phyloP scores from a whole-genome alignment of 2,888 invertebrate species.

The Epinotia ramella region DNA sequence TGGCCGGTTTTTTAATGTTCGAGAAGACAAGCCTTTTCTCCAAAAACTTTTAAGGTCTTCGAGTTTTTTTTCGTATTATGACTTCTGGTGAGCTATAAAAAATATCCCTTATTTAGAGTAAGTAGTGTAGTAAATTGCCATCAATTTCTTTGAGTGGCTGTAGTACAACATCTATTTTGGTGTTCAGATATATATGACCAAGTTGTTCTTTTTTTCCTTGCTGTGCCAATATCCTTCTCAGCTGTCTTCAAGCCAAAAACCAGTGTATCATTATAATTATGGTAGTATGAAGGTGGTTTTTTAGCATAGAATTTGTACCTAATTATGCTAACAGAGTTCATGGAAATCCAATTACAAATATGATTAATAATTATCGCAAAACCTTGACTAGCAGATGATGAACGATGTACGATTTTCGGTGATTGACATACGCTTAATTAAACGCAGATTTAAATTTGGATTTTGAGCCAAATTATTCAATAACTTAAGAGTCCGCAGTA shows the following conservation, averaged over 20 bases:
- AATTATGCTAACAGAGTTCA: conserved; percentile 10
- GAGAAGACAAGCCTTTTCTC: too few relatives aligned
- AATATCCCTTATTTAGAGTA: too few relatives aligned
- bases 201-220: neutral
- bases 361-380: conserved; percentile 26
- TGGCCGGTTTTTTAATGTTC: too few relatives aligned
- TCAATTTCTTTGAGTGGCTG: too few relatives aligned
- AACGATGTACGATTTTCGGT: neutral
- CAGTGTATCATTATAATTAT: neutral
- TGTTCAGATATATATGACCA: neutral
- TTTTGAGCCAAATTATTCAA: conserved; percentile 1
- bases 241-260: neutral
- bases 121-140: too few relatives aligned
- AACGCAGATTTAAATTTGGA: conserved; percentile 1
- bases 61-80: too few relatives aligned
- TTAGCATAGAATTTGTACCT: conserved; percentile 1
- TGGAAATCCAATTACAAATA: conserved; percentile 29
- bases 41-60: too few relatives aligned
- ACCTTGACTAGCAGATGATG: conserved; percentile 9
- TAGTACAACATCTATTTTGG: neutral
- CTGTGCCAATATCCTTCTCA: neutral
- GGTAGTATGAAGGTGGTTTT: neutral
- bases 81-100: too few relatives aligned
- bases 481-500: too few relatives aligned
- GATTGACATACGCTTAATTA: conserved; percentile 31